These are phyloP conservation scores for Trichonephila clavata DNA, from an alignment of 1,140 invertebrate species.

Conservation along the genomic window DNA sequence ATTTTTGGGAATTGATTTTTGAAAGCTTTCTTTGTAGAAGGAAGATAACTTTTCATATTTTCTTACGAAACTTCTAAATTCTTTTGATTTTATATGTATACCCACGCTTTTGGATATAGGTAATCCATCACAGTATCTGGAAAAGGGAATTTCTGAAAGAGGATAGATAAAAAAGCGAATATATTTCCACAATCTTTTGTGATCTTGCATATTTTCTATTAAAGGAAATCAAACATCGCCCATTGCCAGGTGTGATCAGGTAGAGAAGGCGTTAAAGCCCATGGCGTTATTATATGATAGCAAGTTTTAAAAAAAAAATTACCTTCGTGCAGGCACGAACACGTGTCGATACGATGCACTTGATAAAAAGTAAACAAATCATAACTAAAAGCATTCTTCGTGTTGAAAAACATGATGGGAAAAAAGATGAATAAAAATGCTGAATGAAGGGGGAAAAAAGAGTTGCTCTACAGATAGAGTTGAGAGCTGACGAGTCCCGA, in stretches of 20 bases:
- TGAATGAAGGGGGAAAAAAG: conserved; percentile 2
- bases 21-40: neutral
- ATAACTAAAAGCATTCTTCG: conserved; percentile 16
- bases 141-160: neutral
- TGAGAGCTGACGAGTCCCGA: conserved; percentile 30
- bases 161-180: neutral
- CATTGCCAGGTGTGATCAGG: neutral
- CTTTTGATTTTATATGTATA: neutral
- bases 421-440: conserved; percentile 38
- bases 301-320: neutral
- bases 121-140: conserved; percentile 2
- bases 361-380: conserved; percentile 46
- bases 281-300: neutral
- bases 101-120: neutral
- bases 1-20: neutral
- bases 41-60: neutral
- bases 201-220: conserved; percentile 6
- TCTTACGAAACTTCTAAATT: neutral
- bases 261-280: neutral
- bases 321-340: neutral
- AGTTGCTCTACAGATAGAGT: conserved; percentile 62
- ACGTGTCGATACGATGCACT: conserved; percentile 29
- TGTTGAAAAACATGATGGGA: conserved; percentile 50
- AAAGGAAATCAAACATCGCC: conserved; percentile 1
- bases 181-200: neutral